Conservation (phyloP, 2,113 vertebrate genomes). For the Oxyruncus cristatus region DNA sequence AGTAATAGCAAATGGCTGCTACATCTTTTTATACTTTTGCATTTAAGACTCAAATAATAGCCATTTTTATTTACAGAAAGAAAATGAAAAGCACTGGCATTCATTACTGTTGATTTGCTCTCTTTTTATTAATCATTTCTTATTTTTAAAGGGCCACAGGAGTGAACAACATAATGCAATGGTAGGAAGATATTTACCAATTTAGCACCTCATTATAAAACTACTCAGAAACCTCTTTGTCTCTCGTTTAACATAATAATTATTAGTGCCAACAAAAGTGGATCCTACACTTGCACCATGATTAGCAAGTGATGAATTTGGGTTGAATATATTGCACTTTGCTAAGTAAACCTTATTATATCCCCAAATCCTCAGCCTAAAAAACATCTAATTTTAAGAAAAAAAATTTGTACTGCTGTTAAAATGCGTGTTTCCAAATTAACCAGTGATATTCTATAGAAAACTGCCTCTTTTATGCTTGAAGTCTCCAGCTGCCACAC, state of each 20-base stretch:
- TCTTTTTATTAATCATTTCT: conserved; percentile 55
- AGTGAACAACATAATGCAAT: conserved; percentile 28
- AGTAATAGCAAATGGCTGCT: neutral
- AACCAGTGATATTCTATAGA: conserved; percentile 52
- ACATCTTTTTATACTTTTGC: neutral
- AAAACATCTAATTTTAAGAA: conserved; percentile 54
- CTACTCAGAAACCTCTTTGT: conserved; percentile 53
- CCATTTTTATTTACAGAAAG: conserved; percentile 36
- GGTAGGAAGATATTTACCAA: conserved; percentile 50
- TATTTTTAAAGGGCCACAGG: conserved; percentile 47
- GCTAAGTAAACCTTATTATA: conserved; percentile 42
- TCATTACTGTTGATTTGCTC: conserved; percentile 38
- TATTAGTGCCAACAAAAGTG: conserved; percentile 57
- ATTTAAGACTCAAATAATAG: conserved; percentile 1
- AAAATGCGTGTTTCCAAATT: conserved; percentile 61
- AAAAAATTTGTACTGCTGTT: conserved; percentile 46
- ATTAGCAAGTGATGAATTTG: conserved; percentile 30
- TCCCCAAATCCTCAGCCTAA: conserved; percentile 25
- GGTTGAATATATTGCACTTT: conserved; percentile 45
- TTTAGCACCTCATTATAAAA: conserved; percentile 51
- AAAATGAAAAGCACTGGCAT: conserved; percentile 45
- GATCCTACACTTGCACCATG: conserved; percentile 41
- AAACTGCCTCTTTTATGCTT: conserved; percentile 68
- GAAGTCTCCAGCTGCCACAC: conserved; percentile 75
- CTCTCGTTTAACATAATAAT: conserved; percentile 63